phyloP scores from a whole-genome alignment of 2,113 vertebrate species.

The Pelusios castaneus region DNA sequence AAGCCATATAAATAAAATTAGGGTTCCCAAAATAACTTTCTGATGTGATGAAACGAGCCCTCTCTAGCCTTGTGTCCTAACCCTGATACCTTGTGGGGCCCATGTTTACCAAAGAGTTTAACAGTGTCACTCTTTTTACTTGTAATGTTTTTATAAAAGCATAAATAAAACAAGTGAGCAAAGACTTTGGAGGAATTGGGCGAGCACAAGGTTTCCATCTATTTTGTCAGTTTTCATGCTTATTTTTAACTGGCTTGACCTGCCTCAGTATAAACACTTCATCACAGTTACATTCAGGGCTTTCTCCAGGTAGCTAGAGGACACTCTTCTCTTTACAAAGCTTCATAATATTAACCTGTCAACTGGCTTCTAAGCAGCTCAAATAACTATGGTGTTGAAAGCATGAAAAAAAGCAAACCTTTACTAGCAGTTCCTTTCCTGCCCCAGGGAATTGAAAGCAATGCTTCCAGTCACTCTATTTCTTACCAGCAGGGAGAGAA shows the following conservation, averaged over 20 bases:
- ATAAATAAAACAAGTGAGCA: neutral
- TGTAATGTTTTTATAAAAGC: neutral
- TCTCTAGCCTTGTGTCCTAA: neutral
- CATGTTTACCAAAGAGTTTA: neutral
- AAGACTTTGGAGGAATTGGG: neutral
- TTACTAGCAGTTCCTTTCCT: neutral
- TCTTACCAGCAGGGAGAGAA: neutral
- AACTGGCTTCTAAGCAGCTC: neutral
- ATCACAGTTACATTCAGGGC: rapidly evolving
- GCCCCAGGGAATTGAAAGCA: neutral
- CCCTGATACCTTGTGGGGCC: neutral
- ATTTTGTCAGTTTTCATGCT: neutral
- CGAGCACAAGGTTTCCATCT: neutral
- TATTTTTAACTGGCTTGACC: neutral
- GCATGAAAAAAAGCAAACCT: neutral
- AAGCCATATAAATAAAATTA: neutral
- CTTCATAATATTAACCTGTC: neutral
- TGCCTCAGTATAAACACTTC: rapidly evolving
- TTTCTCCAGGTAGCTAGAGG: neutral
- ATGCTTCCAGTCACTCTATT: neutral
- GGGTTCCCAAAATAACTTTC: neutral
- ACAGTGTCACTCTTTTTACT: neutral
- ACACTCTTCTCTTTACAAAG: neutral
- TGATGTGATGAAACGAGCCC: neutral
- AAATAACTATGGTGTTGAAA: neutral